phyloP scores from a whole-genome alignment of 1,140 invertebrate species.

The Hylaeus anthracinus region DNA sequence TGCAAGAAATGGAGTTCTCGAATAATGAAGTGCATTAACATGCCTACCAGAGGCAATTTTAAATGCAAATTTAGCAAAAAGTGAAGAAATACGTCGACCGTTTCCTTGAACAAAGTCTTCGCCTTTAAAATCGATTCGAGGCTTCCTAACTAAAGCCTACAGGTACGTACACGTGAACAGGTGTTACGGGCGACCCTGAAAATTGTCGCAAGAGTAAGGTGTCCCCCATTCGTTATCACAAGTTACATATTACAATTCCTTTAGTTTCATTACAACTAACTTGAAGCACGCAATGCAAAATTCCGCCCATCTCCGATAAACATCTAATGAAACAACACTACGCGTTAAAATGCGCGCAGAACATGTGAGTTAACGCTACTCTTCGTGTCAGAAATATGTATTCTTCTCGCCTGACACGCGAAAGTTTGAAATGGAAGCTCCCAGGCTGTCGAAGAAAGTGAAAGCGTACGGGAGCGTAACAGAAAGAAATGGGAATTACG shows the following conservation, averaged over 20 bases:
- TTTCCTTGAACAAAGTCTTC: neutral
- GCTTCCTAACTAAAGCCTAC: too few species aligned
- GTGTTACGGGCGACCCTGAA: too few species aligned
- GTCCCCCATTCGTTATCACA: too few species aligned
- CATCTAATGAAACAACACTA: too few species aligned
- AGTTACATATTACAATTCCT: too few species aligned
- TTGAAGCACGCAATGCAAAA: too few species aligned
- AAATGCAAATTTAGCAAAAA: neutral
- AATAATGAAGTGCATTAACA: neutral
- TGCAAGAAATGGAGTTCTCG: neutral
- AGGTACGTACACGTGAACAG: too few species aligned
- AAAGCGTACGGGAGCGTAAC: slow-evolving; percentile 18
- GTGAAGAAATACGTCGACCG: neutral
- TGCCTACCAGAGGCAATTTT: neutral
- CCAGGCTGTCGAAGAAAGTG: slow-evolving; percentile 5
- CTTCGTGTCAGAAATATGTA: neutral
- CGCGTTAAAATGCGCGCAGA: too few species aligned
- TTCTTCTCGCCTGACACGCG: neutral
- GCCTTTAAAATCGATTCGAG: too few species aligned
- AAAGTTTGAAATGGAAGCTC: neutral
- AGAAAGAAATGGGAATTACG: slow-evolving; percentile 18
- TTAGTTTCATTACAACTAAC: too few species aligned
- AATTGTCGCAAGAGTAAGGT: too few species aligned
- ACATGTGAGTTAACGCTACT: neutral
- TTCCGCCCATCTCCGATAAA: too few species aligned